Percentiles rank a stretch among this genome's conserved stretches.
These are phyloP conservation scores for Sinocyclocheilus rhinocerous DNA, from an alignment of 2,113 vertebrate genomes.

Conservation along the genomic window DNA sequence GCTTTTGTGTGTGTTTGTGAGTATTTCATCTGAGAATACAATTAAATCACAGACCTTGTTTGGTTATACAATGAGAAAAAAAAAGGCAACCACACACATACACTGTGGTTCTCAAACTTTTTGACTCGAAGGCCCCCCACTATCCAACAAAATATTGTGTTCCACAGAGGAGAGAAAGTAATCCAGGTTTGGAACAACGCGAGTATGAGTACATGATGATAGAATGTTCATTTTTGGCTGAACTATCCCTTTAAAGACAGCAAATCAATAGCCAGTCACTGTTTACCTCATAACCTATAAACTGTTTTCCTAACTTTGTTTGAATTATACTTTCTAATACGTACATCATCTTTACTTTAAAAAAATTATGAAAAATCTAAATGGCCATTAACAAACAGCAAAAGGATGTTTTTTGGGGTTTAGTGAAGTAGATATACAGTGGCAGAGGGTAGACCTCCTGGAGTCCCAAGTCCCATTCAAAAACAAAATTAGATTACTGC, in stretches of 20 bases:
- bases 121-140: too few species aligned
- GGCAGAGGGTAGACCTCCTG: neutral
- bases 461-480: neutral
- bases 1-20: constrained; percentile 13
- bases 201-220: neutral
- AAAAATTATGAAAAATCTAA: neutral
- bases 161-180: neutral
- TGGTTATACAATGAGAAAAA: neutral
- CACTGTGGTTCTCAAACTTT: neutral
- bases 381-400: neutral
- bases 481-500: neutral
- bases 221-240: neutral
- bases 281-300: neutral
- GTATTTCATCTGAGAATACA: neutral
- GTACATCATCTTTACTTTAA: neutral
- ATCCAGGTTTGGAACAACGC: neutral
- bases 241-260: constrained; percentile 1
- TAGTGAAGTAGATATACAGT: neutral
- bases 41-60: constrained; percentile 5
- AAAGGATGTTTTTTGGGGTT: neutral
- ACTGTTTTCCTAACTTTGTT: neutral
- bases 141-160: too few species aligned
- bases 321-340: neutral
- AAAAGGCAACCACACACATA: neutral
- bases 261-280: neutral